phyloP scores from a whole-genome alignment of 2,113 vertebrate species.

The Regulus satrapa region DNA sequence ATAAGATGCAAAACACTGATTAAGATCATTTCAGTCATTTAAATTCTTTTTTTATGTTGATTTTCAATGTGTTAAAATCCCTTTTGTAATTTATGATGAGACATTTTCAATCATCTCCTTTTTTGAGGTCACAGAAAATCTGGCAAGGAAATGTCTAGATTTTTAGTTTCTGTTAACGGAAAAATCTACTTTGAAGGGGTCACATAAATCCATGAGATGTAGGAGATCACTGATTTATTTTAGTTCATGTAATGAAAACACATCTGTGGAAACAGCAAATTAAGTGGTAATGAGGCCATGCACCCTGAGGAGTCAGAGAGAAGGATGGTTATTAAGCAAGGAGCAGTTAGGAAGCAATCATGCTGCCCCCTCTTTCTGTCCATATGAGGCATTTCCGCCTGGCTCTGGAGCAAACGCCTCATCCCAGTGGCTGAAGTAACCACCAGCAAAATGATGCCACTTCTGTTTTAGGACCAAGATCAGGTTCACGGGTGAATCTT shows the following conservation, averaged over 20 bases:
- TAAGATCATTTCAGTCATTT: slow-evolving; percentile 1
- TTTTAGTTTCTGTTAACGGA: neutral
- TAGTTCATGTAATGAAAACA: neutral
- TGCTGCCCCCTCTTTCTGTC: neutral
- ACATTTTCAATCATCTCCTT: neutral
- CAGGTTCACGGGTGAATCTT: neutral
- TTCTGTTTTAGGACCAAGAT: neutral
- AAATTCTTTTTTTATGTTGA: slow-evolving; percentile 1
- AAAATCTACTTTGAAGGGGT: neutral
- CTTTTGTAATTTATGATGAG: slow-evolving; percentile 43
- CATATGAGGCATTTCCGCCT: neutral
- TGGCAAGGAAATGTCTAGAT: neutral
- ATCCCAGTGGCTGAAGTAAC: neutral
- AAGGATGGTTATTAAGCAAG: slow-evolving; percentile 14
- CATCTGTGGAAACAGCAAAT: slow-evolving; percentile 22
- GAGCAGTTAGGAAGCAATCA: slow-evolving; percentile 32
- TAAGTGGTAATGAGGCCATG: slow-evolving; percentile 10
- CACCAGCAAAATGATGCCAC: neutral
- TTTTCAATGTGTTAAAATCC: neutral
- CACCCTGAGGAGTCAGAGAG: neutral
- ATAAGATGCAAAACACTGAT: slow-evolving; percentile 14
- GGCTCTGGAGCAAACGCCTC: neutral
- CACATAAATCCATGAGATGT: neutral
- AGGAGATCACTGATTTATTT: neutral
- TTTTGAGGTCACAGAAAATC: neutral